Percentiles rank a stretch among this genome's conserved stretches.
Conservation (phyloP, 2,797 vertebrate genomes). For the Amblyraja radiata region DNA sequence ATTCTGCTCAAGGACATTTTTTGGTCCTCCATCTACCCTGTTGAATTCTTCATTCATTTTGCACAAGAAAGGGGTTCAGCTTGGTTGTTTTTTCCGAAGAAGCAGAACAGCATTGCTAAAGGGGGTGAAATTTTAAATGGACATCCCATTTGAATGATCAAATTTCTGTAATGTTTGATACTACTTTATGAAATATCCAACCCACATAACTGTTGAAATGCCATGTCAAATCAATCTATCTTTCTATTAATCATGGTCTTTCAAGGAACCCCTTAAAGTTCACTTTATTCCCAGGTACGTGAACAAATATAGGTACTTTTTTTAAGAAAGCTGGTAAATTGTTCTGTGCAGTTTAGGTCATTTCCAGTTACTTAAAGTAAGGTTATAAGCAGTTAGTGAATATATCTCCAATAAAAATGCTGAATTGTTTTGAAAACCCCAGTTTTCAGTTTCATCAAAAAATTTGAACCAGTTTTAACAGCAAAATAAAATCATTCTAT, state of each 20-base stretch:
- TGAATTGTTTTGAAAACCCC: neutral
- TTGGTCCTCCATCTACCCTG: neutral
- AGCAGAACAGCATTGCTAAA: neutral
- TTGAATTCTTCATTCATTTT: neutral
- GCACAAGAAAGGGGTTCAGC: neutral
- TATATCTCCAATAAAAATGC: too few species aligned
- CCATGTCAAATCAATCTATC: neutral
- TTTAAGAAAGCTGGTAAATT: neutral
- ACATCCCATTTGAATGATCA: neutral
- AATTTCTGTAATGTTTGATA: neutral
- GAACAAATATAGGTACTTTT: too few species aligned
- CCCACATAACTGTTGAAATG: neutral
- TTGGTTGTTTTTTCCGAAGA: neutral
- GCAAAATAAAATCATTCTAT: neutral
- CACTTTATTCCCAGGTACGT: too few species aligned
- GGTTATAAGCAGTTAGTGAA: neutral
- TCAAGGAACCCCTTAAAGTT: neutral
- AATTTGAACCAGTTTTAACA: neutral
- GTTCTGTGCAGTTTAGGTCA: neutral
- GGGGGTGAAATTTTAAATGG: neutral
- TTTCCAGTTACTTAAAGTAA: neutral
- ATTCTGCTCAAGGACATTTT: neutral
- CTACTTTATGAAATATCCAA: neutral
- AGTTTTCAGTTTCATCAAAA: neutral
- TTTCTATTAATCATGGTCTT: neutral